These are phyloP conservation scores for Fissipunctia ypsillon DNA, from an alignment of 2,888 invertebrate genomes.

Conservation along the genomic window DNA sequence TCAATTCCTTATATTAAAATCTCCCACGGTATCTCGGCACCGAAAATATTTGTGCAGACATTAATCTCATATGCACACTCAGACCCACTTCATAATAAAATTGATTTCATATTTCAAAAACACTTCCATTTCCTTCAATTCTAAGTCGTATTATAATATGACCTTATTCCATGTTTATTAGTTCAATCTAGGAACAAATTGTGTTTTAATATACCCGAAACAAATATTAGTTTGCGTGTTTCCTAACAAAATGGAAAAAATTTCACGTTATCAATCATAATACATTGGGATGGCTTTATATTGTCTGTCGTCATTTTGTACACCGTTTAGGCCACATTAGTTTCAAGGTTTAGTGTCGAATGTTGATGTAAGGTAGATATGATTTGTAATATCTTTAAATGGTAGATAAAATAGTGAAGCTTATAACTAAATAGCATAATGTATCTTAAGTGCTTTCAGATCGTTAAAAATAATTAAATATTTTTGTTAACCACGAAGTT, in stretches of 20 bases:
- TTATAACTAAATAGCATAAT: not conserved
- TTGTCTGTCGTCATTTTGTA: not conserved
- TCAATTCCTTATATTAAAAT: too few relatives aligned
- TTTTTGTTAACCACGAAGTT: too few relatives aligned
- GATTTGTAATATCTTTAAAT: not conserved
- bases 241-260: slow-evolving; percentile 24
- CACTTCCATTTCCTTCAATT: slow-evolving; percentile 17
- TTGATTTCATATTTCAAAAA: too few relatives aligned
- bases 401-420: not conserved
- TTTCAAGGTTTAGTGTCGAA: not conserved
- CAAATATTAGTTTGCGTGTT: slow-evolving; percentile 39
- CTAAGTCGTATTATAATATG: slow-evolving; percentile 9
- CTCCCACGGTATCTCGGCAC: too few relatives aligned
- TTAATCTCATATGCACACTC: not conserved
- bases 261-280: slow-evolving; percentile 42
- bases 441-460: too few relatives aligned
- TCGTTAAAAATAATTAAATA: too few relatives aligned
- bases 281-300: slow-evolving; percentile 35
- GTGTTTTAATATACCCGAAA: slow-evolving; percentile 26
- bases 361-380: not conserved
- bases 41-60: not conserved
- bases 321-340: not conserved
- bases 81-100: not conserved
- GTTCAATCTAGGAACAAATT: slow-evolving; percentile 23
- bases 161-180: slow-evolving; percentile 12